phyloP scores from a whole-genome alignment of 2,113 vertebrate species.

The Hepsetus odoe region DNA sequence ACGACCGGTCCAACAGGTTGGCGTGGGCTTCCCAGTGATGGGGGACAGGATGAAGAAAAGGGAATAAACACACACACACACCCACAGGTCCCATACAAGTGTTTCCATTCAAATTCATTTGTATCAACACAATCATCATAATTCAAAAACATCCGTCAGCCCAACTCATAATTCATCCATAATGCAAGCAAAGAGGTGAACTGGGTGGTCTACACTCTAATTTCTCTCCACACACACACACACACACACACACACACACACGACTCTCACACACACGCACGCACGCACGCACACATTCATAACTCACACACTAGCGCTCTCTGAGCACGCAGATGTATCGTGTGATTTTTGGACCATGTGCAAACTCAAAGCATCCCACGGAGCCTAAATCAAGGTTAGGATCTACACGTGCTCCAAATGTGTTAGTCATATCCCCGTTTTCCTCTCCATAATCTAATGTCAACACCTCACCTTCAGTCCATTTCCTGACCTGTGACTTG shows the following conservation, averaged over 20 bases:
- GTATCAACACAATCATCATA: constrained; percentile 19
- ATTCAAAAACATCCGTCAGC: constrained; percentile 10
- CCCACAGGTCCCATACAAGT: not conserved
- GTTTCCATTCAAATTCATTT: constrained; percentile 12
- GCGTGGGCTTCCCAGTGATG: constrained; percentile 62
- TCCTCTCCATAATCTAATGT: constrained; percentile 57
- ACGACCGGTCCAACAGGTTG: constrained; percentile 68
- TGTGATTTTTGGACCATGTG: constrained; percentile 35
- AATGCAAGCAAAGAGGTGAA: not conserved
- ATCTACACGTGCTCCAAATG: constrained; percentile 37
- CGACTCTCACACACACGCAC: too few species aligned
- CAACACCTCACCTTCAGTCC: constrained; percentile 21
- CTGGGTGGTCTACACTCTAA: constrained; percentile 32
- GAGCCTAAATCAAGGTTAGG: constrained; percentile 41
- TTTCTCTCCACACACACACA: constrained; percentile 1
- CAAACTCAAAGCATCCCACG: constrained; percentile 23
- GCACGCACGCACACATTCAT: constrained; percentile 23
- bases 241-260: constrained; percentile 31
- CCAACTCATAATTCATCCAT: constrained; percentile 20
- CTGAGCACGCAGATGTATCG: constrained; percentile 14
- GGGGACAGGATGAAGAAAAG: constrained; percentile 45
- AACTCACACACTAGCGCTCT: constrained; percentile 14
- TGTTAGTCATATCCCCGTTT: constrained; percentile 32
- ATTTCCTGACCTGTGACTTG: constrained; percentile 29
- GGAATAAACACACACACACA: constrained; percentile 26